Conservation (phyloP, 2,113 vertebrate genomes). For the Hippolais icterina region DNA sequence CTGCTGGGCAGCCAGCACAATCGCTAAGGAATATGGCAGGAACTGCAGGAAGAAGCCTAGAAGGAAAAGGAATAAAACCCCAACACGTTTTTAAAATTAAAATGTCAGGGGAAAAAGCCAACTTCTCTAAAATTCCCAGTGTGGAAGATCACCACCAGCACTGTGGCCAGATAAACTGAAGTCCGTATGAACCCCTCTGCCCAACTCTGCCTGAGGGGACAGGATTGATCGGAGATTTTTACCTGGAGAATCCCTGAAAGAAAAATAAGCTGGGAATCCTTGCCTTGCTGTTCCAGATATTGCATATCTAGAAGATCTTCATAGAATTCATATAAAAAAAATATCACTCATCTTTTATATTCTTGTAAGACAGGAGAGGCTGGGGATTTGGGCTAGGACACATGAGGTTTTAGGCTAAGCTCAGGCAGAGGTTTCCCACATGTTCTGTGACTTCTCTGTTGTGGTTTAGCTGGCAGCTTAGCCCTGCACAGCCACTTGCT, state of each 20-base stretch:
- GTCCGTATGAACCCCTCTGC: accelerated
- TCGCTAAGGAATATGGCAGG: background rate
- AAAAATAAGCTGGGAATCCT: background rate
- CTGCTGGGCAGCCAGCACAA: slow-evolving; percentile 21
- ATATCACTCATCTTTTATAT: background rate
- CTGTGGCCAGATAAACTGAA: background rate
- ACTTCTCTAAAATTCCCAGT: background rate
- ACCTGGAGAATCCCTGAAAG: background rate
- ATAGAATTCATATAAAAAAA: background rate
- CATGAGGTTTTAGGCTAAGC: background rate
- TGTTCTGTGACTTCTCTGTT: background rate
- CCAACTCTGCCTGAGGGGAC: background rate
- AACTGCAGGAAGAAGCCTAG: background rate
- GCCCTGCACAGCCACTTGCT: accelerated
- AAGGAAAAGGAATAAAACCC: background rate
- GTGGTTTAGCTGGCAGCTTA: accelerated
- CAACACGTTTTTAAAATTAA: background rate
- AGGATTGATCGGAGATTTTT: background rate
- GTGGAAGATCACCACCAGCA: background rate
- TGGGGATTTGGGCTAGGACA: background rate
- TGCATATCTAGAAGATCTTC: background rate
- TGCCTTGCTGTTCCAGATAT: background rate
- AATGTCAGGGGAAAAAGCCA: background rate
- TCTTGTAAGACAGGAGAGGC: background rate
- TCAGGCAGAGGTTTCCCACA: background rate